Evolutionary conservation across 2,797 vertebrate species (phyloP), one percentile per base, ranked within the genome.

Genomic region (Kryptolebias ocellatus): DNA sequence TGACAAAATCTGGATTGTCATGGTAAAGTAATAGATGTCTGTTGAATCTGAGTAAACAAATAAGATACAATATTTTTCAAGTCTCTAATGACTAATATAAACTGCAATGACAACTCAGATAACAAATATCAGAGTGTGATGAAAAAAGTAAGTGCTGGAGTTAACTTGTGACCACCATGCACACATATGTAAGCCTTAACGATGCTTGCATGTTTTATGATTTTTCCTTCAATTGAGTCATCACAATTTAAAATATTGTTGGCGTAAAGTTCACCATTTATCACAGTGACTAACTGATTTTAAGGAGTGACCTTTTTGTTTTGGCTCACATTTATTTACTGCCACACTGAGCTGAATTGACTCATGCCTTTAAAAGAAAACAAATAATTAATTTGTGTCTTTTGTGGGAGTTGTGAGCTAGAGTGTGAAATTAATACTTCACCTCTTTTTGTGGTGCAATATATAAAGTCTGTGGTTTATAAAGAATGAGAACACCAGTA

Each of bases 391-490:
- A 84, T 88, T 58, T 75, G 64, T 67, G 79, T 39, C 57, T 78
- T 39, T 64, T 69, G 73, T 64, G 71, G 73, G 74, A 67, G 76
- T 81, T 86, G 83, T 83, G 83, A 84, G 80, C 65, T 78, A 87
- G 85, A 84, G 86, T 91, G 85, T 90, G 85, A 91, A 92, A 89
- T 89, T 70, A 89, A 89, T 81, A 81, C 80, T 85, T 79, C 66
- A 87, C 64, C 52, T 59, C 75, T 78, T 73, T 81, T 67, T 76
- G 60, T 60, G 72, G 82, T 60, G 73, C 59, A 85, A 80, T 87
- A 90, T 88, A 89, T 84, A 85, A 86, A 79, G 67, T 69, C 70
- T 59, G 74, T 62, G 67, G 70, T 84, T 74, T 80, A 84, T 83
- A 72, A 65, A 70, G 60, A 70, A 53, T 72, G 44, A 73, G 59